A percentile compares a stretch with the other conserved stretches of the same genome.
Conservation (phyloP, 2,888 invertebrate genomes). For the Pecten maximus region DNA sequence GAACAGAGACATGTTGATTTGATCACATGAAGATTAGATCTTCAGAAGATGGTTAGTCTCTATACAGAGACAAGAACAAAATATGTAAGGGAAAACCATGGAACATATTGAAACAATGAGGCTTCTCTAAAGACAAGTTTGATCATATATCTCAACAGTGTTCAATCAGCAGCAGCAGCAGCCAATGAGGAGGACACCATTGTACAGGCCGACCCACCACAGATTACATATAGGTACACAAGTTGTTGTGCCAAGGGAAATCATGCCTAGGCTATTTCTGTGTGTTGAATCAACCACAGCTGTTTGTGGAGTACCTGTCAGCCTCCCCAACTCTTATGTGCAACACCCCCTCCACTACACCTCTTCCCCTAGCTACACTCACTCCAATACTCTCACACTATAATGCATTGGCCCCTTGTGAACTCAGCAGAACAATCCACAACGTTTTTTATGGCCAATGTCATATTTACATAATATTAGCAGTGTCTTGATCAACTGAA, state of each 20-base stretch:
- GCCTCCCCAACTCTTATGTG: not conserved
- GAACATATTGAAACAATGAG: not conserved
- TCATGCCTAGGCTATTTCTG: constrained; percentile 11
- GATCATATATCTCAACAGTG: not conserved
- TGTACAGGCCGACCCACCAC: constrained; percentile 6
- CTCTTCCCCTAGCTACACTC: too few relatives aligned
- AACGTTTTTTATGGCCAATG: not conserved
- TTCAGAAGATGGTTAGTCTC: not conserved
- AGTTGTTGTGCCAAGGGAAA: constrained; percentile 24
- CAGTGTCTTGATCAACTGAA: not conserved
- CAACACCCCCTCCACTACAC: not conserved
- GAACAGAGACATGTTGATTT: not conserved
- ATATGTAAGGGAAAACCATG: not conserved
- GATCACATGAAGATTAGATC: not conserved
- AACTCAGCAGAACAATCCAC: not conserved
- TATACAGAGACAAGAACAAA: not conserved
- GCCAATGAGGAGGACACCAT: not conserved
- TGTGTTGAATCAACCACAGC: constrained; percentile 4
- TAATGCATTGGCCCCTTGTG: not conserved
- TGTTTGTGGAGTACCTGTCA: constrained; percentile 21
- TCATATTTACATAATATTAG: not conserved
- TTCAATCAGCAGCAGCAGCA: not conserved
- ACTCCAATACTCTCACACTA: not conserved
- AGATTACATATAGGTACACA: constrained; percentile 19
- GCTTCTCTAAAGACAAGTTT: not conserved